Evolutionary conservation across 2,888 invertebrate species (phyloP), one percentile per base, ranked within the genome.

Genomic region (Sphaerophoria taeniata): DNA sequence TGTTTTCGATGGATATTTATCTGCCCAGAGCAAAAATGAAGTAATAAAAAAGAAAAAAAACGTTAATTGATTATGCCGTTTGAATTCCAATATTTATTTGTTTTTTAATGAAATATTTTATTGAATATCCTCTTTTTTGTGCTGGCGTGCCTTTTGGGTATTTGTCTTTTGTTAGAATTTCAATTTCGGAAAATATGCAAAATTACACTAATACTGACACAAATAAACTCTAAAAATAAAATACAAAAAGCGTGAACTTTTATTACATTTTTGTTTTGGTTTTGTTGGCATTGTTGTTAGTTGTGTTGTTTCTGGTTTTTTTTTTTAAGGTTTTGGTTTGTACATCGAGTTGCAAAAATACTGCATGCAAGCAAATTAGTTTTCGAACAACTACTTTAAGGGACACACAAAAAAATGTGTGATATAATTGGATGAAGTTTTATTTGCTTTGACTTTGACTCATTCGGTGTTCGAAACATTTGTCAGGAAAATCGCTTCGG

Each of bases 1-100:
- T 51, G 49, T 14, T 51, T 4, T 4, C 12, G 45, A 4, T 47
- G n/a, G 12, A 11, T 47, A 24, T 12, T 9, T 24, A 12, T 51
- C 9, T 51, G 53, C 53, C 12, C 14, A 1, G 24, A 31, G 53
- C 53, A 24, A 11, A 31, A 24, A 31, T 12, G 9, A 53, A 53
- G 31, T 53, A 53, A 53, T 53, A 43, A 43, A 43, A 43, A 43
- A 43, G 7, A 14, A 51, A 51, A 51, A 24, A 53, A 53, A 56
- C n/a, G 14, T 56, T 56, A 56, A 56, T 56, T 56, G 56, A 56
- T 56, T 56, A 56, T 36, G 56, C 56, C 34, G 56, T 56, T 56
- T 56, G 56, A 56, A 56, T 56, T 7, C 9, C 34, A 34, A 56
- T 53, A 31, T 56, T 56, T 33, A 9, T 56, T 56, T 56, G n/a